Percentiles rank a stretch among this genome's conserved stretches.
Conservation (phyloP, 37 sponge, comb jelly and placozoan genomes). For the Eunapius fragilis region DNA sequence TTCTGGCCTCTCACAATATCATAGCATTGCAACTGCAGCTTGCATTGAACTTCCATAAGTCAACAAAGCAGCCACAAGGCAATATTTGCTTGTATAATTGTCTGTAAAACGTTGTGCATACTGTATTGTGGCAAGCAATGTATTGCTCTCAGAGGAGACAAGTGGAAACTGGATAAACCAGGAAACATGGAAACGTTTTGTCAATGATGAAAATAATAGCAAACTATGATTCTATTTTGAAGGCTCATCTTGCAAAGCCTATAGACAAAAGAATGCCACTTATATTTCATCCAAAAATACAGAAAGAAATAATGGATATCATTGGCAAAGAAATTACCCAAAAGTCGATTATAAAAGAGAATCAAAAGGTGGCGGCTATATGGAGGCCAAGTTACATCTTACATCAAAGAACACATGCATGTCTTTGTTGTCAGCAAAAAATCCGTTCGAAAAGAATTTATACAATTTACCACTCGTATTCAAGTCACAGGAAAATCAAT, state of each 20-base stretch:
- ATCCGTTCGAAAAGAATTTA: slow-evolving; percentile 25
- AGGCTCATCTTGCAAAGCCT: slow-evolving; percentile 38
- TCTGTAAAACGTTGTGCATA: slow-evolving; percentile 39
- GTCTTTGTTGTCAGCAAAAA: slow-evolving; percentile 24
- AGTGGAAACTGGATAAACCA: slow-evolving; percentile 26
- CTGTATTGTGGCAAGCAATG: slow-evolving; percentile 59
- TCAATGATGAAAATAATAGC: slow-evolving; percentile 42
- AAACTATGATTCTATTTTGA: slow-evolving; percentile 38
- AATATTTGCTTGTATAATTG: slow-evolving; percentile 7
- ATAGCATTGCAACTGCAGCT: slow-evolving; percentile 17
- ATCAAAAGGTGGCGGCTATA: slow-evolving; percentile 3
- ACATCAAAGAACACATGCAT: slow-evolving; percentile 43
- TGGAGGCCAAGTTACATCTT: slow-evolving; percentile 46
- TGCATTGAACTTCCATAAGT: slow-evolving; percentile 32
- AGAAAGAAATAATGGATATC: slow-evolving; percentile 52
- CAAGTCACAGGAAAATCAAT: slow-evolving; percentile 37
- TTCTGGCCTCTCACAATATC: slow-evolving; percentile 24
- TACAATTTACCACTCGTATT: slow-evolving; percentile 12
- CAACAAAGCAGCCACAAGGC: slow-evolving; percentile 31
- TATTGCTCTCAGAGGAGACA: slow-evolving; percentile 63
- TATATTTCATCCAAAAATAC: slow-evolving; percentile 52
- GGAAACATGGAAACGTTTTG: slow-evolving; percentile 66
- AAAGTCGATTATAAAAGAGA: slow-evolving; percentile 18
- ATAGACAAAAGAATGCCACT: slow-evolving; percentile 37
- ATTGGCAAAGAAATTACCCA: slow-evolving; percentile 51